Evolutionary conservation across 2,888 invertebrate species (phyloP), one percentile per base, ranked within the genome.

Genomic region (Zele albiditarsus): DNA sequence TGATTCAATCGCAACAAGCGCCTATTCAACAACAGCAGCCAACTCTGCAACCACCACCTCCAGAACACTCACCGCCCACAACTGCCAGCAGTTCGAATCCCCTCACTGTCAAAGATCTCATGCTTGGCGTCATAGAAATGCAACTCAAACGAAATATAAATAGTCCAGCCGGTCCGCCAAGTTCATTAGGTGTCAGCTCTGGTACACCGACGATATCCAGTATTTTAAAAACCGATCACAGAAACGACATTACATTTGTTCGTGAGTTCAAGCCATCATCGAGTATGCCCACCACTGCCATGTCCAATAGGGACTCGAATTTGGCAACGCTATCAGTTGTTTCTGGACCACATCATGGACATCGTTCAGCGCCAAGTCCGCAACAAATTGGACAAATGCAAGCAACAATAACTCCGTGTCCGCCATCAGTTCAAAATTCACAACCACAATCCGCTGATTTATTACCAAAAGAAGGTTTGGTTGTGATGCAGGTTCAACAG

Each of bases 111-210:
- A 93, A 95, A 81, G 96, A 96, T 88, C 92, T 96, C 74, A 94
- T 97, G 87, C 91, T 94, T 81, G 95, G 95, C 83, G 94, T 96
- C 75, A 97, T 97, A 77, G 96, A 96, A 89, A 93, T 94, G 87
- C 94, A 94, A 80, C 89, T 96, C 69, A 93, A 93, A 89, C 94
- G 95, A 85, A 90, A 89, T 78, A 89, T 88, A 3, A 93, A 93
- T 78, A 91, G 92, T 76, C 91, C 92, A 3, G 83, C 85, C 3
- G 83, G 85, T 14, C 80, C 84, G 23, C 66, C 82, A 25, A 80
- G 83, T 63, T 84, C 88, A 2, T 84, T 87, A 49, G 81, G 90
- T 4, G 89, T 89, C 6, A 90, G 90, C 78, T 90, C 90, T 38
- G 90, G 90, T 72, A 90, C 92, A 8, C 92, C 92, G 0, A 93